A percentile compares a stretch with the other conserved stretches of the same genome.
phyloP scores from a whole-genome alignment of 2,888 invertebrate species.

The Ornithoptera priamus region DNA sequence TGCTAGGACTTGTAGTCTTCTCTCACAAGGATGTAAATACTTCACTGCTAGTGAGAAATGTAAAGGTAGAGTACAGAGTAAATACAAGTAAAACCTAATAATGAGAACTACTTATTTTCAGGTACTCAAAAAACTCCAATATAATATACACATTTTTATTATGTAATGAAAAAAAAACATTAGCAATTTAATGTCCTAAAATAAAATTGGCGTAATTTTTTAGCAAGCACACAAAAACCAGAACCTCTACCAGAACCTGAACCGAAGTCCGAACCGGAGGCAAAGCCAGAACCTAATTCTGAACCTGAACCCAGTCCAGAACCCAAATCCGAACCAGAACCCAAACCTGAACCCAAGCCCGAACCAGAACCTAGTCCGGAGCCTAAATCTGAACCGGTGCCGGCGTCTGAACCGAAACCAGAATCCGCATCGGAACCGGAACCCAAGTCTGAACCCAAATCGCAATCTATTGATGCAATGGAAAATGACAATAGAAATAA shows the following conservation, averaged over 20 bases:
- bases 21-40: too few relatives aligned
- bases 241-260: conserved; percentile 49
- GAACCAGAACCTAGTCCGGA: conserved; percentile 51
- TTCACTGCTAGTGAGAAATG: too few relatives aligned
- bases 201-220: neutral
- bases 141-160: too few relatives aligned
- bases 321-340: conserved; percentile 51
- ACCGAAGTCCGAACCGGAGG: conserved; percentile 41
- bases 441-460: conserved; percentile 52
- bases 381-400: conserved; percentile 42
- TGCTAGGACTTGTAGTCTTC: too few relatives aligned
- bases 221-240: conserved; percentile 54
- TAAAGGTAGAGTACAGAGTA: too few relatives aligned
- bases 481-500: conserved; percentile 73
- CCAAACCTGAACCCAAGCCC: conserved; percentile 48
- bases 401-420: conserved; percentile 56
- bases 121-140: too few relatives aligned
- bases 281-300: conserved; percentile 48
- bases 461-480: conserved; percentile 60
- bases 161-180: too few relatives aligned
- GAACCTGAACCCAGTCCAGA: conserved; percentile 51
- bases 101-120: too few relatives aligned
- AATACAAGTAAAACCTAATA: too few relatives aligned
- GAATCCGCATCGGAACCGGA: conserved; percentile 67
- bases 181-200: too few relatives aligned